These are phyloP conservation scores for Camelus dromedarius DNA, from an alignment of 2,113 vertebrate genomes.

Conservation along the genomic window DNA sequence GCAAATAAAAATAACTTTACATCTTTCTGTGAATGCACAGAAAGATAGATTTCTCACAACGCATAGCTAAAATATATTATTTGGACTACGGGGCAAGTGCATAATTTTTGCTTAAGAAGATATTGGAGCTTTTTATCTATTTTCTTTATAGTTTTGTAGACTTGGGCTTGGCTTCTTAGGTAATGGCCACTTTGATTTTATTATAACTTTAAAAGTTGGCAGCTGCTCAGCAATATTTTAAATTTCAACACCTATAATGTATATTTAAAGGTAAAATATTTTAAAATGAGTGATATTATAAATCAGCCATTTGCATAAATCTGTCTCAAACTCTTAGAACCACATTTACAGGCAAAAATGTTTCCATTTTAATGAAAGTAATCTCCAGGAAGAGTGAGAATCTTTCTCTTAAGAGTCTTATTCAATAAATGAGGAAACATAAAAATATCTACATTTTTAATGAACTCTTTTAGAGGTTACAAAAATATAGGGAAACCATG, in stretches of 20 bases:
- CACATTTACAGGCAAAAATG: not conserved
- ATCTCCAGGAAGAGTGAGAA: slow-evolving; percentile 15
- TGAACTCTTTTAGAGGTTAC: slow-evolving; percentile 75
- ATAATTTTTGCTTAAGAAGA: slow-evolving; percentile 25
- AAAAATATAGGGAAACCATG: slow-evolving; percentile 31
- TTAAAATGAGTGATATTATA: slow-evolving; percentile 14
- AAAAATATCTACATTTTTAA: slow-evolving; percentile 49
- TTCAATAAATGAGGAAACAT: not conserved
- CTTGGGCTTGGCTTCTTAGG: slow-evolving; percentile 18
- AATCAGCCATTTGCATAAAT: slow-evolving; percentile 47
- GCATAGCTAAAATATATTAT: not conserved
- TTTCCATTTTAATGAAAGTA: slow-evolving; percentile 43
- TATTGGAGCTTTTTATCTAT: not conserved
- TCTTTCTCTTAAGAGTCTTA: not conserved
- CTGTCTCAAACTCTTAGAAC: not conserved
- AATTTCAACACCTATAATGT: not conserved
- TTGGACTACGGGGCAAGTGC: not conserved
- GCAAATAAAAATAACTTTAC: not conserved
- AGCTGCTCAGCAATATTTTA: slow-evolving; percentile 5
- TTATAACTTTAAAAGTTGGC: slow-evolving; percentile 53
- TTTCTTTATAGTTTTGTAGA: slow-evolving; percentile 29
- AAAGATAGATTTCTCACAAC: not conserved
- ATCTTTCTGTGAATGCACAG: not conserved
- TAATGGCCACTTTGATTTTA: slow-evolving; percentile 37
- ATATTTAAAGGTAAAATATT: slow-evolving; percentile 2